phyloP scores from a whole-genome alignment of 2,888 invertebrate genomes.

The Lutraria lutraria region DNA sequence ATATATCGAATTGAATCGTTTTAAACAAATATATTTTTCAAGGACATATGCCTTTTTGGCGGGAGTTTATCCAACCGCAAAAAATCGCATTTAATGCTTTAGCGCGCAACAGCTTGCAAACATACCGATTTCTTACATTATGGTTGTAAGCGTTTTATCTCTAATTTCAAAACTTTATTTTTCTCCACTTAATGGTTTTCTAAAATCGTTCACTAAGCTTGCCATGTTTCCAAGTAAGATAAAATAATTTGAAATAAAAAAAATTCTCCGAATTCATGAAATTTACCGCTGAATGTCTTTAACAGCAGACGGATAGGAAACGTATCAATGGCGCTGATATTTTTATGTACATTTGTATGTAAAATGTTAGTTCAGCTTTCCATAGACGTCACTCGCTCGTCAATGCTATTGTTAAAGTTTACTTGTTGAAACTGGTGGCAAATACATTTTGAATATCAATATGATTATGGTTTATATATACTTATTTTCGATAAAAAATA shows the following conservation, averaged over 20 bases:
- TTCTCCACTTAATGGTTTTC: neutral
- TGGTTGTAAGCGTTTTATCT: neutral
- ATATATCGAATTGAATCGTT: conserved; percentile 4
- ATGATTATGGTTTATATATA: no score
- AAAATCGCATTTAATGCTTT: neutral
- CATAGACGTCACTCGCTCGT: no score
- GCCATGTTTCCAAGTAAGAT: neutral
- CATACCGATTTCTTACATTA: neutral
- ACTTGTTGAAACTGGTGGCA: no score
- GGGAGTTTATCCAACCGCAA: neutral
- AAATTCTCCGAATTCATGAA: no score
- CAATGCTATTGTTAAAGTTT: no score
- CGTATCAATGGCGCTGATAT: no score
- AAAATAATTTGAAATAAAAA: neutral
- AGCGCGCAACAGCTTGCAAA: neutral
- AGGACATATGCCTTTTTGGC: neutral
- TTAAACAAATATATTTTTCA: neutral
- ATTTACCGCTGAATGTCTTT: no score
- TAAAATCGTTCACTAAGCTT: neutral
- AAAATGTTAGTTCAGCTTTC: no score
- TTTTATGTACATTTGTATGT: no score
- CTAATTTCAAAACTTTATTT: neutral
- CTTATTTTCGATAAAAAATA: no score
- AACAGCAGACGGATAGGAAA: no score
- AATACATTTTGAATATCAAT: no score